Percentiles rank a stretch among this genome's conserved stretches.
Evolutionary conservation across 2,797 vertebrate genomes (phyloP).

Genomic region (Valencia hispanica): DNA sequence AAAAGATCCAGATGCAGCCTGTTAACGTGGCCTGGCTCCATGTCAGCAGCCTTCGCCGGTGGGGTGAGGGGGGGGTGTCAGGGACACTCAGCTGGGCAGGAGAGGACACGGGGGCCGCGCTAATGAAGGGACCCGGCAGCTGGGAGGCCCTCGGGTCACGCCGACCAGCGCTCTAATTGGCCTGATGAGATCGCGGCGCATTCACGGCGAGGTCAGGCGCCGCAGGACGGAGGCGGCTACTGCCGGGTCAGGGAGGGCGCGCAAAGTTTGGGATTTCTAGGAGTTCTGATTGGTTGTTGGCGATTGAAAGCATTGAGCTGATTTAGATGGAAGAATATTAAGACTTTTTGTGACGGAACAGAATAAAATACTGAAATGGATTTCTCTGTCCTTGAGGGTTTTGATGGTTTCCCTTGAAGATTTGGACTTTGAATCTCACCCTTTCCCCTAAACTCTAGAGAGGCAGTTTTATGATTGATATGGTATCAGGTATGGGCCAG

Average conservation of each 20-base stretch:
- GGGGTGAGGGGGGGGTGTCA: conserved; percentile 68
- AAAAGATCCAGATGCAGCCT: conserved; percentile 13
- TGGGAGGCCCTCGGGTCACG: conserved; percentile 51
- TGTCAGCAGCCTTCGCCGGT: conserved; percentile 33
- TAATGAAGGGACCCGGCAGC: conserved; percentile 70
- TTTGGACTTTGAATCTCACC: conserved; percentile 23
- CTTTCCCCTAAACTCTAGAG: not conserved
- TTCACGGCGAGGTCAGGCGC: conserved; percentile 55
- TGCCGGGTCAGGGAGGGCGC: conserved; percentile 37
- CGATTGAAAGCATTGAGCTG: no score
- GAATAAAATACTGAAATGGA: conserved; percentile 17
- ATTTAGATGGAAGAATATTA: conserved; percentile 7
- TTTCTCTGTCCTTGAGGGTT: conserved; percentile 38
- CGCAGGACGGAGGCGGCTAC: conserved; percentile 39
- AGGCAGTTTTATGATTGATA: not conserved
- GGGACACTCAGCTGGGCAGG: conserved; percentile 70
- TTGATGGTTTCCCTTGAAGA: conserved; percentile 54
- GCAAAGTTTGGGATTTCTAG: not conserved
- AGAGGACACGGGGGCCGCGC: conserved; percentile 54
- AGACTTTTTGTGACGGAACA: conserved; percentile 28
- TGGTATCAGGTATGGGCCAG: not conserved
- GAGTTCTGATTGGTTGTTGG: not conserved
- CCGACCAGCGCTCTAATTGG: conserved; percentile 68
- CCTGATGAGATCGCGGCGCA: conserved; percentile 66
- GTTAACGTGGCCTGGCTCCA: conserved; percentile 34